Evolutionary conservation across 1,140 invertebrate genomes (phyloP).

Genomic region (Cydia amplana): DNA sequence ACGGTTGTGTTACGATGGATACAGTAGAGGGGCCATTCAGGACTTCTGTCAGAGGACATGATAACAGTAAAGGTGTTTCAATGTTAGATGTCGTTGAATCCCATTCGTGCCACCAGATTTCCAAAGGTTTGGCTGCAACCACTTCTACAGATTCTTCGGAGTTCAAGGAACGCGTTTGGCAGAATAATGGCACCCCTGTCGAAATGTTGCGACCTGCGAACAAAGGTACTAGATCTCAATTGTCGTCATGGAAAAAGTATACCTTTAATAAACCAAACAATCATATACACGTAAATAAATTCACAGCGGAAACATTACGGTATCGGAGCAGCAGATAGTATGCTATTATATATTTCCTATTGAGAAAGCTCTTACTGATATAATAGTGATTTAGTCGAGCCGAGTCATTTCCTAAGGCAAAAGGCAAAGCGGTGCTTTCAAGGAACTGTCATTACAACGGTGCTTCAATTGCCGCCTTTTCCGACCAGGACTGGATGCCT

Average conservation of each 20-base stretch:
- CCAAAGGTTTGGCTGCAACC: conserved; percentile 69
- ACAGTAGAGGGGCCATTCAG: conserved; percentile 55
- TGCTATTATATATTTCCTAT: conserved; percentile 30
- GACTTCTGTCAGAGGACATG: conserved; percentile 67
- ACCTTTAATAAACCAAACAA: conserved; percentile 31
- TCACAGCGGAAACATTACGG: conserved; percentile 20
- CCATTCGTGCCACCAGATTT: conserved; percentile 78
- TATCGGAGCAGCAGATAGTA: not conserved
- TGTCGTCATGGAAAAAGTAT: conserved; percentile 20
- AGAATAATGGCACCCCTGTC: conserved; percentile 59
- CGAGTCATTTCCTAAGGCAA: conserved; percentile 54
- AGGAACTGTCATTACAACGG: conserved; percentile 73
- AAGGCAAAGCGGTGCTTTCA: conserved; percentile 54
- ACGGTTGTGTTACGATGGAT: conserved; percentile 72
- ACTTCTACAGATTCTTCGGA: conserved; percentile 64
- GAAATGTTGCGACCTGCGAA: conserved; percentile 66
- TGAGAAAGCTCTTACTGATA: conserved; percentile 28
- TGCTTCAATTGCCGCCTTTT: conserved; percentile 55
- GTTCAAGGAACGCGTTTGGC: conserved; percentile 64
- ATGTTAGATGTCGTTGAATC: conserved; percentile 56
- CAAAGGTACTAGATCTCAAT: conserved; percentile 34
- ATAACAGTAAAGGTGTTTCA: conserved; percentile 69
- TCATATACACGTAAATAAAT: conserved; percentile 9
- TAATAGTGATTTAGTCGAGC: conserved; percentile 56
- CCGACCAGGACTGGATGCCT: conserved; percentile 49